A percentile compares a stretch with the other conserved stretches of the same genome.
Evolutionary conservation across 2,888 invertebrate species (phyloP).

Genomic region (Amphipyra berbera): DNA sequence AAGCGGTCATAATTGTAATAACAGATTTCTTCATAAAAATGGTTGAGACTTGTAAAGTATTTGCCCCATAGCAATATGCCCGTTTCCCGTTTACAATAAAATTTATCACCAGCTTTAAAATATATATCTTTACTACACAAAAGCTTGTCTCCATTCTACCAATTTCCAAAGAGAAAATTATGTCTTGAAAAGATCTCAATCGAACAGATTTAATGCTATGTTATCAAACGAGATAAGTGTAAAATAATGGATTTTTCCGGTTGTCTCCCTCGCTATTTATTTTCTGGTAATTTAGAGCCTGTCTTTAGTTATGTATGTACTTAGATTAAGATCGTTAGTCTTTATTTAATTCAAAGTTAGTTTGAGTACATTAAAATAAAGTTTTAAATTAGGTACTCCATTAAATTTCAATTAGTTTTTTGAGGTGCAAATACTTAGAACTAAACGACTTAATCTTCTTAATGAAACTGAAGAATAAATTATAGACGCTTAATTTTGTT

Average conservation of each 20-base stretch:
- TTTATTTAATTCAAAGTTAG: background rate
- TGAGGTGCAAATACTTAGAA: too few species aligned
- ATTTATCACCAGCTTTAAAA: slow-evolving; percentile 48
- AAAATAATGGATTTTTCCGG: slow-evolving; percentile 57
- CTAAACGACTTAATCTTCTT: background rate
- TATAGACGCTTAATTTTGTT: too few species aligned
- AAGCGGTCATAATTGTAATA: background rate
- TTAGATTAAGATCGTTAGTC: slow-evolving; percentile 16
- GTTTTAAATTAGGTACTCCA: too few species aligned
- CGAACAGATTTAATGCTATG: slow-evolving; percentile 57
- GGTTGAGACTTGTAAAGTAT: background rate
- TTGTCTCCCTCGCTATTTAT: slow-evolving; percentile 38
- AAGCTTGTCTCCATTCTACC: slow-evolving; percentile 39
- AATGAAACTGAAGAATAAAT: background rate
- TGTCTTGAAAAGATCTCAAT: slow-evolving; percentile 56
- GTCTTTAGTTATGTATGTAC: slow-evolving; percentile 14
- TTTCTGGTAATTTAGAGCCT: slow-evolving; percentile 35
- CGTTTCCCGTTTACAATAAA: slow-evolving; percentile 28
- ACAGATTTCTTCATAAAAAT: slow-evolving; percentile 8
- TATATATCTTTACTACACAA: slow-evolving; percentile 45
- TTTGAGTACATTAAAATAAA: background rate
- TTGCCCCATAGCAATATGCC: slow-evolving; percentile 20
- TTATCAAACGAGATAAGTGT: slow-evolving; percentile 55
- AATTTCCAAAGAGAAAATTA: slow-evolving; percentile 56
- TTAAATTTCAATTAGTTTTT: too few species aligned